Evolutionary conservation across 2,888 invertebrate genomes (phyloP), one percentile per base, ranked within the genome.

Genomic region (Dasysyrphus tricinctus): DNA sequence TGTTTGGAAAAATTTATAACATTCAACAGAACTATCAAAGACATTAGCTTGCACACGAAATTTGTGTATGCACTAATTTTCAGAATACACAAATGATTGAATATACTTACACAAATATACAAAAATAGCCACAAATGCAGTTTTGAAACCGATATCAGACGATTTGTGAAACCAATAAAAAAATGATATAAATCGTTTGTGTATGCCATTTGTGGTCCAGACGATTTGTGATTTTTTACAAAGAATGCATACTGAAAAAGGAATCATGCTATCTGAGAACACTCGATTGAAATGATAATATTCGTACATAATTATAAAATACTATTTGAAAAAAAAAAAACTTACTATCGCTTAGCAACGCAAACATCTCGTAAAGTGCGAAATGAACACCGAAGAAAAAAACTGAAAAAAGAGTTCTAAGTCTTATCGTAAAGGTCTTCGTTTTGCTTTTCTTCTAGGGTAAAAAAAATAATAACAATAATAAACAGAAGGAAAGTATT

Each of bases 361-460:
- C 49, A 59, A 42, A 67, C 9, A 44, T 80, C 49, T 19, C 5
- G n/a, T 54, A 19, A 63, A 49, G 39, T 47, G 61, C 34, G 37
- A 34, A 34, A 11, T 51, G 42, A 49, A 19, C 39, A 57, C 39
- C 47, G n/a, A 24, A 19, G 11, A 63, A 39, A 75, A 75, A 51
- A 16, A 34, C 4, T 34, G 56, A 61, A 59, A 63, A 69, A 61
- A 67, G 32, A 69, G 24, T 32, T 47, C 63, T 65, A 63, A 81
- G 59, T 67, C 70, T 81, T 81, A 81, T 80, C 75, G 61, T 39
- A n/a, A 39, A 70, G 75, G 63, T 80, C 56, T 80, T 76, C 75
- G 39, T 70, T 76, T 81, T 70, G 39, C 19, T 63, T 57, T 61
- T 65, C 39, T 56, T 56, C 19, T 61, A 37, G n/a, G n/a, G n/a